A percentile compares a stretch with the other conserved stretches of the same genome.
These are phyloP conservation scores for Colius striatus DNA, from an alignment of 2,113 vertebrate genomes.

Conservation along the genomic window DNA sequence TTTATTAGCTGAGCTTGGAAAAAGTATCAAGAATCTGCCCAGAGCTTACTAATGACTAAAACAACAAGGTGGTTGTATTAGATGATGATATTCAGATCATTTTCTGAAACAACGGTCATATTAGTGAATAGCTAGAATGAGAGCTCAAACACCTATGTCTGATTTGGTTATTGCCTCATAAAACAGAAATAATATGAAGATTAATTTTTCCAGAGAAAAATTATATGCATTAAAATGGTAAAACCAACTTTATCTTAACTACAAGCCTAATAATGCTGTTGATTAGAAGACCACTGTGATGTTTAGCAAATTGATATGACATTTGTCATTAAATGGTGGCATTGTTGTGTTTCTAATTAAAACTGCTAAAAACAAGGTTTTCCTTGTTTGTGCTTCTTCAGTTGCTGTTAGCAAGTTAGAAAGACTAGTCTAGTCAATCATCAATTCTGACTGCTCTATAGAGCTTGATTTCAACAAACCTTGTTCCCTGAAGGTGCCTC, in stretches of 20 bases:
- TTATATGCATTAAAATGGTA: neutral
- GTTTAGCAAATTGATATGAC: neutral
- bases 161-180: neutral
- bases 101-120: neutral
- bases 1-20: neutral
- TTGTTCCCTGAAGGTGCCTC: neutral
- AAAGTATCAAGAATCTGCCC: neutral
- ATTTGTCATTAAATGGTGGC: neutral
- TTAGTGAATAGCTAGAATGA: neutral
- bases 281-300: neutral
- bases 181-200: neutral
- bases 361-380: neutral
- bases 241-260: neutral
- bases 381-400: neutral
- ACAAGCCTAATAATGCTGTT: neutral
- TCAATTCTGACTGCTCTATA: neutral
- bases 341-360: neutral
- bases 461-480: neutral
- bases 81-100: neutral
- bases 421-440: neutral
- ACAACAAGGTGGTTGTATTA: neutral
- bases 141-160: neutral
- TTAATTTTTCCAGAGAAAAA: neutral
- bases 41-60: neutral
- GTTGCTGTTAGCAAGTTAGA: neutral